These are phyloP conservation scores for Drosophila planitibia DNA, from an alignment of 2,888 invertebrate species.

Conservation along the genomic window DNA sequence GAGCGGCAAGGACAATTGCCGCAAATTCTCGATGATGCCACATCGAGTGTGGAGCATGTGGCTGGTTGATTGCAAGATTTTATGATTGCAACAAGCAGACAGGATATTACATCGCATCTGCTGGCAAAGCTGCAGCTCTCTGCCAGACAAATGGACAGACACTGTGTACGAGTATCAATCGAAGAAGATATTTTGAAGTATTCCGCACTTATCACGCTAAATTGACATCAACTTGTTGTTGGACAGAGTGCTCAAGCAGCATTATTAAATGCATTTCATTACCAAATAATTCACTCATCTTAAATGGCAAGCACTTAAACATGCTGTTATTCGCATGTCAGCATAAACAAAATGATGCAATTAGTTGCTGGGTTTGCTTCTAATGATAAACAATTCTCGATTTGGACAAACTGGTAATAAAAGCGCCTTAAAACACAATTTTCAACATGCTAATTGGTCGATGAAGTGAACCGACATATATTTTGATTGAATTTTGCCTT, in stretches of 20 bases:
- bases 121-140: neutral
- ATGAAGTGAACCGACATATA: neutral
- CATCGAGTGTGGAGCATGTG: constrained; percentile 35
- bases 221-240: neutral
- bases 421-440: neutral
- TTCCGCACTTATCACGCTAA: neutral
- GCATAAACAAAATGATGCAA: neutral
- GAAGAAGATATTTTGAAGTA: constrained; percentile 11
- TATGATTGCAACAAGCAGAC: neutral
- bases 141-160: neutral
- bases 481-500: neutral
- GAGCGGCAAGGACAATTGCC: constrained; percentile 56
- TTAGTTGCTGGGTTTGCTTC: neutral
- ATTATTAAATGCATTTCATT: neutral
- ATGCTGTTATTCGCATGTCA: neutral
- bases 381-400: neutral
- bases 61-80: constrained; percentile 1
- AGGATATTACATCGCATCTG: neutral
- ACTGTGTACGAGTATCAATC: constrained; percentile 30
- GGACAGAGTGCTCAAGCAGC: neutral
- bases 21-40: constrained; percentile 44
- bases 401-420: neutral
- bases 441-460: neutral
- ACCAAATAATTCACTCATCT: neutral
- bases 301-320: neutral